Evolutionary conservation across 2,888 invertebrate species (phyloP).

Genomic region (Yponomeuta cagnagella): DNA sequence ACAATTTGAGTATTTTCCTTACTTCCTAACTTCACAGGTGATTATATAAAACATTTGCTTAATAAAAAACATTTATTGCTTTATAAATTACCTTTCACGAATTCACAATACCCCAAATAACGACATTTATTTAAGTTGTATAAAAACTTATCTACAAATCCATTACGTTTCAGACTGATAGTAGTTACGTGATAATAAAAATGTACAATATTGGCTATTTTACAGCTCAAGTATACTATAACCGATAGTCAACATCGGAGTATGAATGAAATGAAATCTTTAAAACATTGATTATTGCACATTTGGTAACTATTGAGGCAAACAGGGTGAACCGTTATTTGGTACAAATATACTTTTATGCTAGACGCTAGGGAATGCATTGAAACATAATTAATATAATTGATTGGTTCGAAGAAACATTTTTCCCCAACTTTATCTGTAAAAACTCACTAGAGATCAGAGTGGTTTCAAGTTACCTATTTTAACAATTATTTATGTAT

Average conservation of each 20-base stretch:
- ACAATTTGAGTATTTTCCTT: background rate
- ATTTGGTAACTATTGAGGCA: slow-evolving; percentile 9
- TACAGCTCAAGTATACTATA: too few relatives aligned
- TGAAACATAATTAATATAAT: background rate
- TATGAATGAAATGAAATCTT: background rate
- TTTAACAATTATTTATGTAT: too few relatives aligned
- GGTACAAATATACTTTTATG: background rate
- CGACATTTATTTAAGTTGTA: slow-evolving; percentile 3
- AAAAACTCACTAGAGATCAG: too few relatives aligned
- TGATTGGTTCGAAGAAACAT: too few relatives aligned
- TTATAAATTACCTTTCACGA: slow-evolving; percentile 1
- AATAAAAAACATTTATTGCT: slow-evolving; percentile 11
- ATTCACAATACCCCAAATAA: slow-evolving; percentile 13
- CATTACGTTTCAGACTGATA: background rate
- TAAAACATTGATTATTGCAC: slow-evolving; percentile 1
- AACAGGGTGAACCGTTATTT: background rate
- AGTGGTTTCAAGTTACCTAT: too few relatives aligned
- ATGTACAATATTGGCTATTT: too few relatives aligned
- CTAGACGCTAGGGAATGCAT: background rate
- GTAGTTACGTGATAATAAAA: too few relatives aligned
- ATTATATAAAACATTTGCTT: background rate
- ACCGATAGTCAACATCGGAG: background rate
- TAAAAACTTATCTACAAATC: slow-evolving; percentile 6
- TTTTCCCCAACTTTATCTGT: too few relatives aligned
- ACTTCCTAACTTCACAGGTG: background rate